Evolutionary conservation across 2,888 invertebrate genomes (phyloP), one percentile per base, ranked within the genome.

Genomic region (Lottia scabra): DNA sequence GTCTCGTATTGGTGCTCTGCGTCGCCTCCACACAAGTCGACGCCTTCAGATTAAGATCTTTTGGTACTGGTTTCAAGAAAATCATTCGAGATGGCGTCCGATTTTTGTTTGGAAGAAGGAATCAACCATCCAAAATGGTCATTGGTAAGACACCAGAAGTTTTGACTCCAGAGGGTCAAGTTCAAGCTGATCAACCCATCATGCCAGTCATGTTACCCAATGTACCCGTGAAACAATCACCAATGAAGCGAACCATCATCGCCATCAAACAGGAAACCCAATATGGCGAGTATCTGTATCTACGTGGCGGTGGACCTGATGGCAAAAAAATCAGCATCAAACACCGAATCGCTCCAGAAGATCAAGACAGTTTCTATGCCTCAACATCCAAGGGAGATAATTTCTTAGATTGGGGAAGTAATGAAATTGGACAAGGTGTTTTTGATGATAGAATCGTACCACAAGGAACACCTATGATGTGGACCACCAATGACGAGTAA

Each of bases 401-500:
- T 56, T 23, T 12, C 23, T 56, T 56, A 0, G 56, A 56, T 56
- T 56, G 56, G 56, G 56, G 56, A 23, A 56, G 56, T 23, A 56
- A 56, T 1, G 56, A 56, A 56, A 56, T 56, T 19, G 23, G 23
- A 19, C 56, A 56, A 56, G 56, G 56, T 23, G 23, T 19, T 5
- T 56, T 19, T 8, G 13, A 23, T 23, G 56, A 13, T 19, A 16
- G 23, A 10, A 56, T 56, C 13, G 23, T 23, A 1, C 56, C 56
- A 56, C 56, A 56, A 56, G 56, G 56, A 23, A 56, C 56, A 23
- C 56, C 56, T 3, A 56, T 56, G 56, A 56, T 56, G 56, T 56
- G 56, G 56, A 56, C 56, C 19, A 56, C 56, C 19, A 56, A 56
- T 56, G 56, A 56, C 13, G 56, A 56, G 56, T 56, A 56, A 56